Conservation (phyloP, 2,888 invertebrate genomes). For the Oasisia sp. region DNA sequence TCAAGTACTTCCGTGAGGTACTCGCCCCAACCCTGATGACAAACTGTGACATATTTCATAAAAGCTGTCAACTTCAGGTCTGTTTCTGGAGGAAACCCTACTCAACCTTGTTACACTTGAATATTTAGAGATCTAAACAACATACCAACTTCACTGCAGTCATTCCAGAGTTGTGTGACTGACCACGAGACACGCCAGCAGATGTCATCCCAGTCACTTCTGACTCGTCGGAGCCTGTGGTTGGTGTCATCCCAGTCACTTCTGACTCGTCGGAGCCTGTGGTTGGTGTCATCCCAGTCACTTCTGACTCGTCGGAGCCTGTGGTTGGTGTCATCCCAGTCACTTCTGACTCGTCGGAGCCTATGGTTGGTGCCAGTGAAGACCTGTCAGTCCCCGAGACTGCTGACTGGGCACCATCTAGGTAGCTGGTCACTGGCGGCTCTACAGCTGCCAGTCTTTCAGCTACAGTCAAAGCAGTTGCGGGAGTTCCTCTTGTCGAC, state of each 20-base stretch:
- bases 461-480: not conserved
- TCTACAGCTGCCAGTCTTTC: not conserved
- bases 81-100: not conserved
- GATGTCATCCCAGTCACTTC: not conserved
- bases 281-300: not conserved
- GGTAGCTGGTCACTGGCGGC: not conserved
- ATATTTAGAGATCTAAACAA: not conserved
- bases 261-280: no score
- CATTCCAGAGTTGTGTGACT: not conserved
- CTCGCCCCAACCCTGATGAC: no score
- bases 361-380: not conserved
- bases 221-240: not conserved
- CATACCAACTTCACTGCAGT: not conserved
- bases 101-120: not conserved
- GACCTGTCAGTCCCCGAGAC: not conserved
- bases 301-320: no score
- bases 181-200: not conserved
- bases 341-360: no score
- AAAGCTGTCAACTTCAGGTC: not conserved
- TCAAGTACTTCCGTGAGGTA: no score
- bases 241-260: no score
- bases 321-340: not conserved
- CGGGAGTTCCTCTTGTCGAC: not conserved
- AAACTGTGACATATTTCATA: no score
- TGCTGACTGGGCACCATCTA: no score